These are phyloP conservation scores for Tonatia bakeri DNA, from an alignment of 2,113 vertebrate genomes.

Conservation along the genomic window DNA sequence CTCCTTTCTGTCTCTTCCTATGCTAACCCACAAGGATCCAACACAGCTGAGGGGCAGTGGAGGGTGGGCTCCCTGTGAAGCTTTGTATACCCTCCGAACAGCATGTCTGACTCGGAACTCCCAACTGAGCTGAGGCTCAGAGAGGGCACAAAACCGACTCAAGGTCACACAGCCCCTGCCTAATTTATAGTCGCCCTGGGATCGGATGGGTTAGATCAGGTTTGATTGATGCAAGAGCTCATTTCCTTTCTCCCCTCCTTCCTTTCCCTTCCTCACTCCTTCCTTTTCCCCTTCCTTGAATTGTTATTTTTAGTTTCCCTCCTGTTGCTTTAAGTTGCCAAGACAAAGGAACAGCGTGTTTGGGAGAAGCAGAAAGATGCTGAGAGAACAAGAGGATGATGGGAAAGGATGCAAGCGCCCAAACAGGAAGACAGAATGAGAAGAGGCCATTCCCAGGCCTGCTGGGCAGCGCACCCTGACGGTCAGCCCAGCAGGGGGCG, in stretches of 20 bases:
- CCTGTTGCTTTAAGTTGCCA: neutral
- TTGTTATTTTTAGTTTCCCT: neutral
- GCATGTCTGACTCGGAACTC: neutral
- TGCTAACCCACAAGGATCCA: neutral
- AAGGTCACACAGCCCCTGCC: neutral
- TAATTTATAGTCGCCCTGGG: neutral
- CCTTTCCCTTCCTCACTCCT: neutral
- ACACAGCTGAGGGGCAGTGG: neutral
- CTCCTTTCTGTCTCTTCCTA: neutral
- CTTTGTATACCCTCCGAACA: neutral
- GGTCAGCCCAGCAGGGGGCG: neutral
- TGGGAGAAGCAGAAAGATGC: neutral
- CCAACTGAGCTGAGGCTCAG: neutral
- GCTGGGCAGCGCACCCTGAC: accelerated
- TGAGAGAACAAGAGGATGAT: neutral
- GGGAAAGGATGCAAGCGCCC: neutral
- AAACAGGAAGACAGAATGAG: neutral
- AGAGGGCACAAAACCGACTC: neutral
- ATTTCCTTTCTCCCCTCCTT: neutral
- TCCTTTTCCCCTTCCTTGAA: neutral
- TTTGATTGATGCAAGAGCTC: neutral
- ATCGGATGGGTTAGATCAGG: neutral
- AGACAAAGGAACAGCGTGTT: neutral
- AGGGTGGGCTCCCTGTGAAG: neutral
- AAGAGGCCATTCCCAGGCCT: neutral